Conservation (phyloP, 2,888 invertebrate genomes). For the Amphipyra tragopoginis region DNA sequence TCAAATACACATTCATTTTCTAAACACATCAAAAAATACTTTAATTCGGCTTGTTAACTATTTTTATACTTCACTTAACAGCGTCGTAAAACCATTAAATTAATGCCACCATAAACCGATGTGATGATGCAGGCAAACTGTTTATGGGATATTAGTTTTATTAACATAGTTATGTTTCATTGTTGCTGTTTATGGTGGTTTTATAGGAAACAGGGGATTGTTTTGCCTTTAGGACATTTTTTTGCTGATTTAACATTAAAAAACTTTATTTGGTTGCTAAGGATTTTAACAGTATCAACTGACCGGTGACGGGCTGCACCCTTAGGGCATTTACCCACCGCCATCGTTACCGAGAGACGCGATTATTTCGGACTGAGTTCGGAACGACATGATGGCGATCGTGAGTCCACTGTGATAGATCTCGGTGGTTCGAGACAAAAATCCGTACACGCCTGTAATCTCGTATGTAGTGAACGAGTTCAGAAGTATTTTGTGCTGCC, state of each 20-base stretch:
- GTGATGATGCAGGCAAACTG: constrained; percentile 37
- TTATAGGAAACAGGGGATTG: constrained; percentile 17
- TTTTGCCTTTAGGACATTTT: neutral
- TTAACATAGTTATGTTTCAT: constrained; percentile 41
- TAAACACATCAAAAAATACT: constrained; percentile 16
- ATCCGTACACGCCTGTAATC: too few relatives aligned
- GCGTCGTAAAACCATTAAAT: constrained; percentile 49
- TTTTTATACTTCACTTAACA: constrained; percentile 51
- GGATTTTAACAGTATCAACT: too few relatives aligned
- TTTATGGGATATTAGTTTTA: constrained; percentile 54
- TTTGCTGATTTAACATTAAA: constrained; percentile 18
- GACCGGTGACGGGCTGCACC: too few relatives aligned
- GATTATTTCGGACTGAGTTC: too few relatives aligned
- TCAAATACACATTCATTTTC: neutral
- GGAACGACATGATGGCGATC: too few relatives aligned
- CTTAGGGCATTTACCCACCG: too few relatives aligned
- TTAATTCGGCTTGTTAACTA: constrained; percentile 40
- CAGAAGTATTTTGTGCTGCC: too few relatives aligned
- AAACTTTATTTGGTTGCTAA: neutral
- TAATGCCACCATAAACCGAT: constrained; percentile 48
- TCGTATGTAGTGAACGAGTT: too few relatives aligned
- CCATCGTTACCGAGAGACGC: too few relatives aligned
- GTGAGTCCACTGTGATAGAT: too few relatives aligned
- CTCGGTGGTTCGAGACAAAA: too few relatives aligned
- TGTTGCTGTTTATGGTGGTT: constrained; percentile 35